Percentiles rank a stretch among this genome's conserved stretches.
phyloP scores from a whole-genome alignment of 2,113 vertebrate species.

The Albula glossodonta region DNA sequence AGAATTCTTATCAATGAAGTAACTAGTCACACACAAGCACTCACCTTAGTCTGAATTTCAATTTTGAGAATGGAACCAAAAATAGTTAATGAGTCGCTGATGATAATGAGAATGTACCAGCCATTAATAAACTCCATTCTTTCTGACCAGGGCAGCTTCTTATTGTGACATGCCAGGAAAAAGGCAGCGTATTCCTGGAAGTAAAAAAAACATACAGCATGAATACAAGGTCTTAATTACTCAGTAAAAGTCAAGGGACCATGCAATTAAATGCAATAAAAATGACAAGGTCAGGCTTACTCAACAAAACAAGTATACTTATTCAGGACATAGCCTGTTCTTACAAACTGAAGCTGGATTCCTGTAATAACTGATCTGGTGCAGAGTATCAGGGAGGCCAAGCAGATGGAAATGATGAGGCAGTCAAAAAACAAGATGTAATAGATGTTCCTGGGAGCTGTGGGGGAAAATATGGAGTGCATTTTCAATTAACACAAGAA shows the following conservation, averaged over 20 bases:
- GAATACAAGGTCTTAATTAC: not conserved
- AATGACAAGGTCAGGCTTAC: not conserved
- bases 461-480: constrained; percentile 12
- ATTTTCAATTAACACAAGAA: not conserved
- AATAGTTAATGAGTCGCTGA: constrained; percentile 85
- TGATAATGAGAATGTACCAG: constrained; percentile 90
- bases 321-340: constrained; percentile 44
- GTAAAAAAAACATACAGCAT: not conserved
- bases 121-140: constrained; percentile 92
- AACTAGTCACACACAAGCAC: constrained; percentile 21
- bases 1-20: not conserved
- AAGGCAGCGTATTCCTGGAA: constrained; percentile 84
- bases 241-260: not conserved
- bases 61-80: constrained; percentile 88
- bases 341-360: constrained; percentile 82
- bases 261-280: not conserved
- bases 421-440: constrained; percentile 84
- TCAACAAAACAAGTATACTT: not conserved
- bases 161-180: constrained; percentile 75
- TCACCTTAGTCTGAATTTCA: constrained; percentile 91
- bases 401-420: constrained; percentile 81
- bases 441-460: constrained; percentile 84
- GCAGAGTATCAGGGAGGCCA: constrained; percentile 84
- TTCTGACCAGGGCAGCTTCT: constrained; percentile 77
- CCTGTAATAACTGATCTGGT: constrained; percentile 80